A percentile compares a stretch with the other conserved stretches of the same genome.
phyloP scores from a whole-genome alignment of 2,113 vertebrate genomes.

The Oriolus oriolus region DNA sequence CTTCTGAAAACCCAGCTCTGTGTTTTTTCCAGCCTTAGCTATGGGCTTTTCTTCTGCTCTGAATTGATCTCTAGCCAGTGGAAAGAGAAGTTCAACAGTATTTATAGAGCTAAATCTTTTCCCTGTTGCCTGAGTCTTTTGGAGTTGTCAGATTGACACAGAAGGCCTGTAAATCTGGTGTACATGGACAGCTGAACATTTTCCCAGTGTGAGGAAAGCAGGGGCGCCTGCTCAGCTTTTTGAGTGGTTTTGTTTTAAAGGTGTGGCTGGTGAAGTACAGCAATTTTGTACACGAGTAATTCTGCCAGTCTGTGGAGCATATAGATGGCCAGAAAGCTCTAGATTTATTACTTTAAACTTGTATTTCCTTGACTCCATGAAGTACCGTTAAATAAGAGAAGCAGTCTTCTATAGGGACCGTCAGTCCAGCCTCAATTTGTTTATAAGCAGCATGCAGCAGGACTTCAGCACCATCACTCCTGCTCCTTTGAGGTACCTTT shows the following conservation, averaged over 20 bases:
- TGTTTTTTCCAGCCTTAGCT: background rate
- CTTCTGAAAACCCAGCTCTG: background rate
- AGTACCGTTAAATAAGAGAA: background rate
- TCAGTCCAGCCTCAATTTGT: background rate
- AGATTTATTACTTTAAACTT: background rate
- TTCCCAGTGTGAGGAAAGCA: background rate
- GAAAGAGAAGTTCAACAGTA: background rate
- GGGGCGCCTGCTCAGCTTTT: background rate
- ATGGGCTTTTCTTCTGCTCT: background rate
- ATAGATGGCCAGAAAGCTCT: background rate
- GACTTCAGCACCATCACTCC: background rate
- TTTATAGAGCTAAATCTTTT: background rate
- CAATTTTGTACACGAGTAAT: background rate
- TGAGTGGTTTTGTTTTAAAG: background rate
- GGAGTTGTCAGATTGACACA: background rate
- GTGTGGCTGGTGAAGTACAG: background rate
- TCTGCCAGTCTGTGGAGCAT: background rate
- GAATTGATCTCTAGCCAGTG: background rate
- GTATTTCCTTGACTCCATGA: background rate
- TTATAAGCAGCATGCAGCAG: background rate
- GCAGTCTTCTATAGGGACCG: background rate
- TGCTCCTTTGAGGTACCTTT: background rate
- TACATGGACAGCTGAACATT: background rate
- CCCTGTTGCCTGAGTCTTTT: background rate
- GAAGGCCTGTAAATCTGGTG: background rate